Conservation (phyloP, 2,797 vertebrate genomes). For the Potorous gilbertii region DNA sequence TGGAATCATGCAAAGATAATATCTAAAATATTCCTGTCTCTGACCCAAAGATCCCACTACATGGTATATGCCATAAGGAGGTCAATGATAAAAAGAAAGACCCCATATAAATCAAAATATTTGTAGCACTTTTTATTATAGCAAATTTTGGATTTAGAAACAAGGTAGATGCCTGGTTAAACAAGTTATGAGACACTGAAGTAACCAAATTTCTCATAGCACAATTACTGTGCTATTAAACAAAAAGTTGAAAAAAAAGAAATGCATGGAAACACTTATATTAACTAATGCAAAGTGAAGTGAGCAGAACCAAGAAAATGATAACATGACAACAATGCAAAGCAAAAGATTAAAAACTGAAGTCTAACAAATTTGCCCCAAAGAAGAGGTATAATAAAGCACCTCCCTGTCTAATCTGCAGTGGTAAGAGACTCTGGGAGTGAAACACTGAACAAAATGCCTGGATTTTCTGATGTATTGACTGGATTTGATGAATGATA, state of each 20-base stretch:
- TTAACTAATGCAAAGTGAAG: background rate
- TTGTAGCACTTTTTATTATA: background rate
- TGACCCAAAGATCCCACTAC: background rate
- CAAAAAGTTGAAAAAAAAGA: background rate
- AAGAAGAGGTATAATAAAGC: background rate
- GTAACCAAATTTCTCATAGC: background rate
- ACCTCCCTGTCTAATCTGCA: background rate
- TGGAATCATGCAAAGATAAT: background rate
- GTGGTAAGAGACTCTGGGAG: background rate
- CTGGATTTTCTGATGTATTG: background rate
- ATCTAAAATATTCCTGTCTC: background rate
- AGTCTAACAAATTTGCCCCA: background rate
- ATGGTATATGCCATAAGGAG: background rate
- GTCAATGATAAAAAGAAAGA: background rate
- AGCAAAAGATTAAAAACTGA: background rate
- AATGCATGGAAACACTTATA: background rate
- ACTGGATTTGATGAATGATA: background rate
- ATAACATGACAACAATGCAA: too few species aligned
- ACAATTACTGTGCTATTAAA: background rate
- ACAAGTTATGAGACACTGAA: background rate
- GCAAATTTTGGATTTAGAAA: background rate
- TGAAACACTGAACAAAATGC: background rate
- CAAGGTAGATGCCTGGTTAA: background rate
- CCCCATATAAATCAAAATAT: background rate
- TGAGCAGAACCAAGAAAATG: background rate